phyloP scores from a whole-genome alignment of 35 echinoderm and acorn worm genomes.

The Apostichopus japonicus region DNA sequence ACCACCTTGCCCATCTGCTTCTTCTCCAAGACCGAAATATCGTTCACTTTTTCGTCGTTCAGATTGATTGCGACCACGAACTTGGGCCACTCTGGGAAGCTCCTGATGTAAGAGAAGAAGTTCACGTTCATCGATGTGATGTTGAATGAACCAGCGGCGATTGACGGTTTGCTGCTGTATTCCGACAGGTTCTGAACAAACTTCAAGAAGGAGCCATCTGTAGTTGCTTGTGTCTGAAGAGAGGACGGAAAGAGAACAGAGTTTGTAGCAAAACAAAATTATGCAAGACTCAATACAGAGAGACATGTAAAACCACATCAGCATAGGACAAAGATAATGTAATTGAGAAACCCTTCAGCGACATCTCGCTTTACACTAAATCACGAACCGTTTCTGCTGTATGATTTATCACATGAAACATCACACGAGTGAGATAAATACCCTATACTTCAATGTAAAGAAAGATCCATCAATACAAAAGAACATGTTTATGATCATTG shows the following conservation, averaged over 20 bases:
- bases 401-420: too few relatives aligned
- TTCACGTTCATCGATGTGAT: not conserved
- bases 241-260: not conserved
- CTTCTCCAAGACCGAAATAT: not conserved
- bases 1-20: not conserved
- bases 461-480: too few relatives aligned
- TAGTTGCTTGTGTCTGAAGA: not conserved
- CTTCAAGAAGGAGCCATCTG: not conserved
- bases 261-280: not conserved
- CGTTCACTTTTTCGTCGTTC: not conserved
- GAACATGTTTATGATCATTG: too few relatives aligned
- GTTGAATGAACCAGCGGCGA: not conserved
- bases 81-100: constrained; percentile 1
- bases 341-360: too few relatives aligned
- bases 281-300: not conserved
- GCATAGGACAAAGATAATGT: too few relatives aligned
- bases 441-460: too few relatives aligned
- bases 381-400: too few relatives aligned
- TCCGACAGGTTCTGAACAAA: constrained; percentile 3
- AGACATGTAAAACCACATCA: not conserved
- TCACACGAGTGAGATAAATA: too few relatives aligned
- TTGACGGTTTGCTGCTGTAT: not conserved
- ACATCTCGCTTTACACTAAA: too few relatives aligned
- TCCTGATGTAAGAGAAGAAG: not conserved
- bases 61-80: not conserved